These are phyloP conservation scores for Lathronympha strigana DNA, from an alignment of 2,888 invertebrate species.

Conservation along the genomic window DNA sequence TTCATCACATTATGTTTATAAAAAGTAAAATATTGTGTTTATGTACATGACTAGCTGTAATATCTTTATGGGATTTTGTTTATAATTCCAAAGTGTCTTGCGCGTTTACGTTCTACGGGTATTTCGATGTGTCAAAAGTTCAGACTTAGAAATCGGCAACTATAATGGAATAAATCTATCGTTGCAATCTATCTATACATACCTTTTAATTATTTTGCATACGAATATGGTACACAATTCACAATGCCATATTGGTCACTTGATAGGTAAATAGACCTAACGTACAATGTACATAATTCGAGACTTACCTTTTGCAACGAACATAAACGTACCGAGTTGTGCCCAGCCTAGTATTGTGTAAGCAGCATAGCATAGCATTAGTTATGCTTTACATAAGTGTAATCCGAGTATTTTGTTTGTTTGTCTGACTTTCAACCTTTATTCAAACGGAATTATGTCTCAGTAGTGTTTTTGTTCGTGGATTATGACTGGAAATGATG, in stretches of 20 bases:
- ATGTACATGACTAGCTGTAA: too few species aligned
- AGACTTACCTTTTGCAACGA: background rate
- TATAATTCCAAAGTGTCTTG: too few species aligned
- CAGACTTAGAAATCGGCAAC: too few species aligned
- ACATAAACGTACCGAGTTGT: background rate
- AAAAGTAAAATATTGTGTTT: too few species aligned
- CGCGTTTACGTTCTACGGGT: too few species aligned
- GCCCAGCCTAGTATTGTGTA: constrained; percentile 42
- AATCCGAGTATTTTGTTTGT: constrained; percentile 37
- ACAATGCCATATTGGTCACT: background rate
- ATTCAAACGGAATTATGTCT: constrained; percentile 25
- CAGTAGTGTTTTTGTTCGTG: constrained; percentile 15
- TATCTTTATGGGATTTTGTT: too few species aligned
- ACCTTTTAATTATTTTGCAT: too few species aligned
- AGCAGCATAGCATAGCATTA: constrained; percentile 49
- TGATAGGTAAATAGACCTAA: background rate
- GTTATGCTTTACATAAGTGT: constrained; percentile 49
- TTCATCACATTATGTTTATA: too few species aligned
- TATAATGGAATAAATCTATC: too few species aligned
- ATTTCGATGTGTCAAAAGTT: too few species aligned
- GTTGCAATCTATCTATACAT: too few species aligned
- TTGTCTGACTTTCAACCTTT: constrained; percentile 34
- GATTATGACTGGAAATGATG: constrained; percentile 19
- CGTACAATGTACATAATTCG: background rate
- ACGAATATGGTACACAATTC: too few species aligned